Percentiles rank a stretch among this genome's conserved stretches.
phyloP scores from a whole-genome alignment of 1,140 invertebrate genomes.

The Cyclargus thomasi region DNA sequence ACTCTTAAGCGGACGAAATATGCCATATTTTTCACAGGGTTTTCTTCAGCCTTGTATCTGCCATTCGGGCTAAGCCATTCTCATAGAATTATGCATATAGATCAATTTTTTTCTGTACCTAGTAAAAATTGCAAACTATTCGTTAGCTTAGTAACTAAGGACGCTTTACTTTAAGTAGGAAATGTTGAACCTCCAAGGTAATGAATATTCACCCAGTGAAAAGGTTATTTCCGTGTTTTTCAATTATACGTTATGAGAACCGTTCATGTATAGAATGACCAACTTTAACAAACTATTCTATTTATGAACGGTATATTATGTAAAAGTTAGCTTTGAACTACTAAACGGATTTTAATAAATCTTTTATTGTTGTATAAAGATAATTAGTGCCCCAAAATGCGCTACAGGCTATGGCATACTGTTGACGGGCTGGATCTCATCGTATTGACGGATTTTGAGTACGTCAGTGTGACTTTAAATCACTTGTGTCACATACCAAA shows the following conservation, averaged over 20 bases:
- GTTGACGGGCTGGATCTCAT: no score
- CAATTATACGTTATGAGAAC: background rate
- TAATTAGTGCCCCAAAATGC: no score
- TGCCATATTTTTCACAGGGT: conserved; percentile 4
- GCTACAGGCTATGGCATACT: no score
- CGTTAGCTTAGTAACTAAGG: background rate
- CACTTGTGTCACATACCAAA: no score
- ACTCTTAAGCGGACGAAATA: background rate
- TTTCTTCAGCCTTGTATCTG: background rate
- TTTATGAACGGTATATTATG: background rate
- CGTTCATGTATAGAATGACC: background rate
- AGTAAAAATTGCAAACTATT: background rate
- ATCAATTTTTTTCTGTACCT: background rate
- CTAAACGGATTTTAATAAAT: no score
- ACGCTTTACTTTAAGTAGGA: background rate
- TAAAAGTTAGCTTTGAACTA: no score
- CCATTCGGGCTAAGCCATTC: background rate
- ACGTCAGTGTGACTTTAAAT: no score
- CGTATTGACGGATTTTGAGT: no score
- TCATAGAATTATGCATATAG: background rate
- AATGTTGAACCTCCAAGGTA: background rate
- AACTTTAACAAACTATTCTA: no score
- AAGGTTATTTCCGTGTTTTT: background rate
- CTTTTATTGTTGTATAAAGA: no score
- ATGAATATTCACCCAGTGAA: background rate